Evolutionary conservation across 2,888 invertebrate species (phyloP).

Genomic region (Acleris literana): DNA sequence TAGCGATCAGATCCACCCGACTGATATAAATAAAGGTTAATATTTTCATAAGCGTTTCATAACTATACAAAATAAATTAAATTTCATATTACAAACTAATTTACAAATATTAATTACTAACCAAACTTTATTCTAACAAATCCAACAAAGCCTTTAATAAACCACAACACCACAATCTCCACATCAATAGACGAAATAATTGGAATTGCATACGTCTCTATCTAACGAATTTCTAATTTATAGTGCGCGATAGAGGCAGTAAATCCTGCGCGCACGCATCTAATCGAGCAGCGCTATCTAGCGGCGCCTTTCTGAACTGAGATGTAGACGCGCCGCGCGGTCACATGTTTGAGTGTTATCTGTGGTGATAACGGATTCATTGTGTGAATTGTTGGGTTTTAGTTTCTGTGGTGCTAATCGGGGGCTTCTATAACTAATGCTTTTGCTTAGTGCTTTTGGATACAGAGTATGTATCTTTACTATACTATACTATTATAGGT

Average conservation of each 20-base stretch:
- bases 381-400: conserved; percentile 44
- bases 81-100: too few species aligned
- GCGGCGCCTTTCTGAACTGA: conserved; percentile 76
- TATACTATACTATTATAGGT: too few species aligned
- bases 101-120: neutral
- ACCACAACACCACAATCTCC: conserved; percentile 36
- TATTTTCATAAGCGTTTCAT: too few species aligned
- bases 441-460: too few species aligned
- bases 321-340: conserved; percentile 68
- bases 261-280: conserved; percentile 76
- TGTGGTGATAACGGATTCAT: conserved; percentile 51
- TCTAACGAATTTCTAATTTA: conserved; percentile 84
- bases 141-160: conserved; percentile 24
- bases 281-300: conserved; percentile 76
- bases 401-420: conserved; percentile 15
- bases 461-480: too few species aligned
- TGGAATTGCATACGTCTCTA: conserved; percentile 76
- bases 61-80: too few species aligned
- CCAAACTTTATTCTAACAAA: neutral
- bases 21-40: too few species aligned
- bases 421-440: conserved; percentile 2
- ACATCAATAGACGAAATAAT: conserved; percentile 65
- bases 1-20: too few species aligned
- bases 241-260: conserved; percentile 74
- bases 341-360: conserved; percentile 53